phyloP scores from a whole-genome alignment of 2,797 vertebrate genomes.

The Allenopithecus nigroviridis region DNA sequence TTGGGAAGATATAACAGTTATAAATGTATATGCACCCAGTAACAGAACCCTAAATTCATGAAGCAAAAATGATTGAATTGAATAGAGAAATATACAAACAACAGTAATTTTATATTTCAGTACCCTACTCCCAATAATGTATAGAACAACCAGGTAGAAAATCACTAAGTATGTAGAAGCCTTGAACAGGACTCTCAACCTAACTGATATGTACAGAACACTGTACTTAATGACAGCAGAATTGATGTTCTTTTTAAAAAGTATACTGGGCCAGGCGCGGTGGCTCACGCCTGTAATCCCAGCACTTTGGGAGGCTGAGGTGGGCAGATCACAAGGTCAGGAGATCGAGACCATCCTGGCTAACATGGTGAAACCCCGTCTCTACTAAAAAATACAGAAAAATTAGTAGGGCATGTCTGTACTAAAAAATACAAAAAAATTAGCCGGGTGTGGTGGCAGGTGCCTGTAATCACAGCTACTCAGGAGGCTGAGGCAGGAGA shows the following conservation, averaged over 20 bases:
- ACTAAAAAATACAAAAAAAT: too few species aligned
- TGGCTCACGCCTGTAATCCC: too few species aligned
- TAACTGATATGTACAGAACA: neutral
- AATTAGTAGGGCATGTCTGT: too few species aligned
- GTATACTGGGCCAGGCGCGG: neutral
- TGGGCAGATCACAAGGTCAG: too few species aligned
- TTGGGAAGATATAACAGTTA: neutral
- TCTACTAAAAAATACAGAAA: too few species aligned
- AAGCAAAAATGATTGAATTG: neutral
- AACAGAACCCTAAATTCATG: neutral
- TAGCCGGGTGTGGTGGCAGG: too few species aligned
- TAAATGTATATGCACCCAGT: neutral
- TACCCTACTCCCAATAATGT: neutral
- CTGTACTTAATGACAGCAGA: neutral
- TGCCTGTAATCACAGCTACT: too few species aligned
- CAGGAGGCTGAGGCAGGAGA: too few species aligned
- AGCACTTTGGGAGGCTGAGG: too few species aligned
- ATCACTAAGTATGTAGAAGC: neutral
- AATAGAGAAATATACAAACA: neutral
- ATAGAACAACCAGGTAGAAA: neutral
- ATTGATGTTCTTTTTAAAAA: constrained; percentile 3
- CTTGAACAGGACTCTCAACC: neutral
- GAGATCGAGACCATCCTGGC: too few species aligned
- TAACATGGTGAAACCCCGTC: too few species aligned
- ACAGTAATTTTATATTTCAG: neutral